Percentiles rank a stretch among this genome's conserved stretches.
phyloP scores from a whole-genome alignment of 1,140 invertebrate genomes.

The Liolophura sinensis region DNA sequence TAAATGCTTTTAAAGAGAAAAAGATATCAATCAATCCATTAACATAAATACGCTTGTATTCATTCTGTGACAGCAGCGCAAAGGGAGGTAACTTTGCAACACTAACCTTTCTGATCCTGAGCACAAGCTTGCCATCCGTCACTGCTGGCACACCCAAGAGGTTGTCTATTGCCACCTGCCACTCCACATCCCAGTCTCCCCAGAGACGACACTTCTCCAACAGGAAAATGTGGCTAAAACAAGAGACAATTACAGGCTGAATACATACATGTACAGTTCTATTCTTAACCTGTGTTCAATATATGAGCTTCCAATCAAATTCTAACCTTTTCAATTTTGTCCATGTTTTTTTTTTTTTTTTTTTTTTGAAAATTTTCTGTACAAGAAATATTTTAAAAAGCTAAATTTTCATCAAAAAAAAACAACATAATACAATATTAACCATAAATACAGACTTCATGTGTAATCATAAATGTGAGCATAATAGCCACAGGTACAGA shows the following conservation, averaged over 20 bases:
- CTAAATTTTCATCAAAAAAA: too few species aligned
- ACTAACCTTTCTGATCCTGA: conserved; percentile 74
- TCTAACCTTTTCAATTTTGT: not conserved
- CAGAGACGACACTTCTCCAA: conserved; percentile 72
- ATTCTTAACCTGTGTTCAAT: not conserved
- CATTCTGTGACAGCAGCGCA: not conserved
- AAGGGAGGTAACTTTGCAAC: not conserved
- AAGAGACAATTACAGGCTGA: conserved; percentile 4
- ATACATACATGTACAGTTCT: conserved; percentile 2
- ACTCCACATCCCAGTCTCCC: conserved; percentile 77
- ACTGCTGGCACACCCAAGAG: conserved; percentile 72
- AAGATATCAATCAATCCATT: not conserved
- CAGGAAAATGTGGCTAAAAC: conserved; percentile 73
- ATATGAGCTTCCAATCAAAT: not conserved
- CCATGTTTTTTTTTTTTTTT: too few species aligned
- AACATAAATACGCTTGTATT: not conserved
- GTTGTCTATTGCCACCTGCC: conserved; percentile 68
- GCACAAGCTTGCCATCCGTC: conserved; percentile 68
- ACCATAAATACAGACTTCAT: too few species aligned
- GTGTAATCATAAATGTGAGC: too few species aligned
- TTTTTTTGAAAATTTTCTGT: too few species aligned
- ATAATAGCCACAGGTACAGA: not conserved
- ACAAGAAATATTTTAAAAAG: too few species aligned
- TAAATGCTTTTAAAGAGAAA: not conserved
- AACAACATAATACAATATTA: too few species aligned